A percentile compares a stretch with the other conserved stretches of the same genome.
Evolutionary conservation across 2,888 invertebrate species (phyloP).

Genomic region (Bimastos eiseni): DNA sequence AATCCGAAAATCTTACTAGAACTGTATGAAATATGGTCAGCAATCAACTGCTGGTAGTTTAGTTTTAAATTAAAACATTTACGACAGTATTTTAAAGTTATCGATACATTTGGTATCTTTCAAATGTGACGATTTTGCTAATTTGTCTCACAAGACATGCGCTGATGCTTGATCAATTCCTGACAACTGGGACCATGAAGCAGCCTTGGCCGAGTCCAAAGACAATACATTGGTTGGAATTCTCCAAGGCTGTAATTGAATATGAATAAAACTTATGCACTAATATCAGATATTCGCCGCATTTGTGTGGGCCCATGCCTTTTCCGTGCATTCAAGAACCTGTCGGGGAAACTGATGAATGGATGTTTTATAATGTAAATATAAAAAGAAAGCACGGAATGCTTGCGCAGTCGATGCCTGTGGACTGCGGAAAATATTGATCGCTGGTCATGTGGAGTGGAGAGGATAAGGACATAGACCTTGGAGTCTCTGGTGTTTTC

Average conservation of each 20-base stretch:
- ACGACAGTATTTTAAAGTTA: background rate
- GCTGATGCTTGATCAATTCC: slow-evolving; percentile 13
- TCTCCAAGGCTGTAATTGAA: background rate
- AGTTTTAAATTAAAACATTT: background rate
- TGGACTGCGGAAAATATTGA: background rate
- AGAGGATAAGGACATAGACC: background rate
- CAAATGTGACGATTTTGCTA: background rate
- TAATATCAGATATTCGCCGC: background rate
- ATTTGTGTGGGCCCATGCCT: background rate
- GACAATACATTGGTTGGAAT: background rate
- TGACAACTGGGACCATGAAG: background rate
- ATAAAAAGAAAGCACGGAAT: background rate
- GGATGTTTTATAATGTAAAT: background rate
- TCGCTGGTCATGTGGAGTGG: background rate
- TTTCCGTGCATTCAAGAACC: background rate
- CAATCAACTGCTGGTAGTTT: background rate
- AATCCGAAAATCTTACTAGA: background rate
- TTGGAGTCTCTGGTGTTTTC: background rate
- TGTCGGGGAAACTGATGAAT: background rate
- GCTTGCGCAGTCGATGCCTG: background rate
- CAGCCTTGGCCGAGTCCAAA: background rate
- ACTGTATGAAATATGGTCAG: background rate
- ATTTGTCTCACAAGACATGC: background rate
- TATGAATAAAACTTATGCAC: background rate
- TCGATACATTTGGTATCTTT: background rate